Evolutionary conservation across 2,888 invertebrate genomes (phyloP), one percentile per base, ranked within the genome.

Genomic region (Athripsodes cinereus): DNA sequence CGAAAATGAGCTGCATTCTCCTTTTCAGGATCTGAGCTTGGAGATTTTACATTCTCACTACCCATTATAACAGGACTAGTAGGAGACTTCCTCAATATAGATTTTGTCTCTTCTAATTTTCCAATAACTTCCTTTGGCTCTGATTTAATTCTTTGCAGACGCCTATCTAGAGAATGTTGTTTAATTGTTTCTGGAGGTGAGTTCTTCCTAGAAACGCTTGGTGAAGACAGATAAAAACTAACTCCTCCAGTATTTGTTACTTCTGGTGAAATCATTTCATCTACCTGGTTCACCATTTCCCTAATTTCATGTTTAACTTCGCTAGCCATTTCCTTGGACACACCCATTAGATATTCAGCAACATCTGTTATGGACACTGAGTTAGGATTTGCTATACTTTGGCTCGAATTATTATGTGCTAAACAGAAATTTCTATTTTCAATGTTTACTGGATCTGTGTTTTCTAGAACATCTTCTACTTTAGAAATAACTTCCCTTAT

Each of bases 301-400:
- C 87, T 79, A 62, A 88, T 88, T 70, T 88, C 88, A 3, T 85
- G 85, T 69, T 88, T 90, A 19, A 90, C 86, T 74, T 89, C 88
- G 53, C 86, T 87, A 8, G 88, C 87, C 85, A 89, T 88, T 69
- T 88, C 86, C 68, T 82, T 84, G 0, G 88, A 88, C 69, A 87
- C 85, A 63, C 88, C 88, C 80, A 88, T 87, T 51, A 90, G 72
- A 70, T 88, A 89, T 68, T 88, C 86, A 0, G 88, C 87, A 48
- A 89, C 87, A 68, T 88, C 86, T 68, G 84, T 83, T 1, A 88
- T 86, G 35, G 87, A 87, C 58, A 87, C 85, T 0, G 88, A 87
- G 70, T 86, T 86, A 64, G 80, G 84, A 63, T 83, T 77, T 21
- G 35, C 21, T n/a, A 40, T 40, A 47, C 76, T 80, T 67, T 83